phyloP scores from a whole-genome alignment of 2,888 invertebrate species.

The Leucoma salicis region DNA sequence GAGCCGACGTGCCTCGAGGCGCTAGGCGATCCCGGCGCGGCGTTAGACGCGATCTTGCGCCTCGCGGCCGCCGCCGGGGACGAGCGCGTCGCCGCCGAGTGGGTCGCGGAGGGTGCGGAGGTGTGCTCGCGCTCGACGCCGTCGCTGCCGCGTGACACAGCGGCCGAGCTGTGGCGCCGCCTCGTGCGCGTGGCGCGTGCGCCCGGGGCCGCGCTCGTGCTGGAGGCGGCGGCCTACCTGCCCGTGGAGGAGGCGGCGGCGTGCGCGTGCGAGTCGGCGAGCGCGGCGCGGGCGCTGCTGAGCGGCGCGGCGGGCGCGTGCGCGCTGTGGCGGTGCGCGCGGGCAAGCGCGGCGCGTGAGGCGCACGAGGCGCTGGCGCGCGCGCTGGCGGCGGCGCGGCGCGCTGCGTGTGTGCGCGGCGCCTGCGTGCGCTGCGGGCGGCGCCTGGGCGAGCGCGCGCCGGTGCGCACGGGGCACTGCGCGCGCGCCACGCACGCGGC shows the following conservation, averaged over 20 bases:
- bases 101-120: slow-evolving; percentile 48
- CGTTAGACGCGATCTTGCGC: slow-evolving; percentile 55
- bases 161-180: slow-evolving; percentile 54
- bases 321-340: slow-evolving; percentile 45
- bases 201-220: slow-evolving; percentile 46
- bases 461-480: slow-evolving; percentile 59
- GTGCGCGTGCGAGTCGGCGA: slow-evolving; percentile 41
- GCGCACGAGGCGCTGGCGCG: slow-evolving; percentile 54
- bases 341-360: slow-evolving; percentile 39
- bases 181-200: slow-evolving; percentile 50
- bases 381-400: slow-evolving; percentile 51
- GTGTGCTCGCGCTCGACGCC: slow-evolving; percentile 56
- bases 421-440: slow-evolving; percentile 54
- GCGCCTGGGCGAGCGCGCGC: slow-evolving; percentile 37
- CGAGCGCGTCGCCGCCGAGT: slow-evolving; percentile 26
- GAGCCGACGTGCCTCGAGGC: slow-evolving; percentile 69
- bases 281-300: slow-evolving; percentile 53
- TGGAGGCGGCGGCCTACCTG: slow-evolving; percentile 49
- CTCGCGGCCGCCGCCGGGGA: slow-evolving; percentile 36
- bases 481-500: slow-evolving; percentile 58
- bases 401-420: slow-evolving; percentile 57
- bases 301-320: slow-evolving; percentile 41
- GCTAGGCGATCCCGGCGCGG: slow-evolving; percentile 61
- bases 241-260: slow-evolving; percentile 41
- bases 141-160: slow-evolving; percentile 44